Conservation (phyloP, 2,888 invertebrate genomes). For the Cynaeus angustus region DNA sequence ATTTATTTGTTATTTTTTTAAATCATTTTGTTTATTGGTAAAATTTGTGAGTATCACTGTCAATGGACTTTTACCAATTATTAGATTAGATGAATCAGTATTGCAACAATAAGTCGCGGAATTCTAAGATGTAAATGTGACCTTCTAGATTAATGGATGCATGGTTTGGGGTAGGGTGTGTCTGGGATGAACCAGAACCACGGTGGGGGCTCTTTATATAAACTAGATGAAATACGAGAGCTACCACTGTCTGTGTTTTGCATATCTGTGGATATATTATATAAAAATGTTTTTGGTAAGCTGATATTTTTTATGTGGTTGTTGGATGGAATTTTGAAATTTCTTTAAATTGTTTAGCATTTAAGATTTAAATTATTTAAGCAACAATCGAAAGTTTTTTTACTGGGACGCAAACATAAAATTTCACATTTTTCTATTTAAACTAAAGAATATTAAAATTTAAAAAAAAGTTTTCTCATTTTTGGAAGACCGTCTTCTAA, state of each 20-base stretch:
- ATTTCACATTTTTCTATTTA: no score
- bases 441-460: no score
- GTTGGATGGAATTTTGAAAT: not conserved
- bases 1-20: slow-evolving; percentile 6
- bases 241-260: slow-evolving; percentile 50
- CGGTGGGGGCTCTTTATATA: slow-evolving; percentile 64
- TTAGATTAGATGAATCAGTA: slow-evolving; percentile 9
- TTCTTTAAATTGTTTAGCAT: not conserved
- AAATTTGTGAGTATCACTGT: not conserved
- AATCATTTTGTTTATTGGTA: no score
- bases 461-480: no score
- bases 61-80: not conserved
- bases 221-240: slow-evolving; percentile 51
- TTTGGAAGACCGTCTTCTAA: no score
- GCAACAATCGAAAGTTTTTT: no score
- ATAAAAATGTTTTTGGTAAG: slow-evolving; percentile 53
- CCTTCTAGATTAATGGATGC: slow-evolving; percentile 52
- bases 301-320: not conserved
- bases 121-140: slow-evolving; percentile 41
- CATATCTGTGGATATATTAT: slow-evolving; percentile 44
- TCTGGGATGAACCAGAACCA: slow-evolving; percentile 59
- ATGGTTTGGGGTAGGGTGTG: slow-evolving; percentile 64
- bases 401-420: no score
- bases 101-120: slow-evolving; percentile 45
- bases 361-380: no score